Conservation (phyloP, 2,797 vertebrate genomes). For the Pipistrellus kuhlii region DNA sequence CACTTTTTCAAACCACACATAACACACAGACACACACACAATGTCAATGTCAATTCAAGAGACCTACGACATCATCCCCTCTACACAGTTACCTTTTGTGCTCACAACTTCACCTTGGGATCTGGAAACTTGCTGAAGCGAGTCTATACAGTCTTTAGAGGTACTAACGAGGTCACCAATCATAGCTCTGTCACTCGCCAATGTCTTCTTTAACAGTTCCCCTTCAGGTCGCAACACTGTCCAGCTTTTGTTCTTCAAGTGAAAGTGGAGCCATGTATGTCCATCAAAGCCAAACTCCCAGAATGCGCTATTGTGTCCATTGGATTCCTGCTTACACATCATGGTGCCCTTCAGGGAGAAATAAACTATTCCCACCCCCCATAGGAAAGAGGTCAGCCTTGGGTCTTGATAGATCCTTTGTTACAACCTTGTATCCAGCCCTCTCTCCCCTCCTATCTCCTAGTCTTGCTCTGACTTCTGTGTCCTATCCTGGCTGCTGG, state of each 20-base stretch:
- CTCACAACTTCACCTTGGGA: rapidly evolving
- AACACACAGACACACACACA: too few species aligned
- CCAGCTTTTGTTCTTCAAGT: rapidly evolving
- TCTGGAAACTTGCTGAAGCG: rapidly evolving
- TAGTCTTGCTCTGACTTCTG: neutral
- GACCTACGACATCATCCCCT: rapidly evolving
- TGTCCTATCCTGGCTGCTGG: neutral
- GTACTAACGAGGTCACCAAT: too few species aligned
- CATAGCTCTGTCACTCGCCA: rapidly evolving
- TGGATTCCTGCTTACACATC: rapidly evolving
- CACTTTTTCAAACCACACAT: too few species aligned
- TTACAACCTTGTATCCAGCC: rapidly evolving
- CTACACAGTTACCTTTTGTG: neutral
- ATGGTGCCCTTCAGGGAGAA: neutral
- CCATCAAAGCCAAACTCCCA: rapidly evolving
- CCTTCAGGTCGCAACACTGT: rapidly evolving
- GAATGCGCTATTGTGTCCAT: rapidly evolving
- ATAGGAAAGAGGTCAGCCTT: neutral
- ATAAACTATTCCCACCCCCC: neutral
- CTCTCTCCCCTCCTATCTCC: rapidly evolving
- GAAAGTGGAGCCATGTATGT: rapidly evolving
- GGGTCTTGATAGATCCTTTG: neutral
- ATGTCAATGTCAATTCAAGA: rapidly evolving
- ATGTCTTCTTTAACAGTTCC: rapidly evolving
- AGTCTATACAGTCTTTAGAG: rapidly evolving